Conservation (phyloP, 1,140 invertebrate species). For the Centruroides sculpturatus region DNA sequence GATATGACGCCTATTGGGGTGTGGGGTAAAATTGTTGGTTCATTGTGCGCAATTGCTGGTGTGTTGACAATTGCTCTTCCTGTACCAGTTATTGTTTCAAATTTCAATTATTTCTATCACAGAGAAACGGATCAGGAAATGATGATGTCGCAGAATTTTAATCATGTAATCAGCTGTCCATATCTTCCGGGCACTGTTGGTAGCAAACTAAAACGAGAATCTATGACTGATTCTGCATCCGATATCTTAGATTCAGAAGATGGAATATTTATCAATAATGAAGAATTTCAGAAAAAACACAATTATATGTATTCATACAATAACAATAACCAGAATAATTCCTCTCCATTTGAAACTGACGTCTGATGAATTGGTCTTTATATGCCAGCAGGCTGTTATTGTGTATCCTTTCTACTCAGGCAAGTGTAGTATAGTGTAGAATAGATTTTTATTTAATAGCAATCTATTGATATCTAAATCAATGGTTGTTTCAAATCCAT, state of each 20-base stretch:
- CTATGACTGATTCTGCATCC: conserved; percentile 9
- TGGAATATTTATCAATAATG: too few relatives aligned
- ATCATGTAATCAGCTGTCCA: conserved; percentile 89
- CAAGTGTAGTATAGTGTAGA: too few relatives aligned
- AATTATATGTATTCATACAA: too few relatives aligned
- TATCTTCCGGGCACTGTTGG: conserved; percentile 83
- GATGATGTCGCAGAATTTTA: conserved; percentile 95
- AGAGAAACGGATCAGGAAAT: conserved; percentile 96
- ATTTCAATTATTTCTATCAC: conserved; percentile 99
- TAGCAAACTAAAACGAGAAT: conserved; percentile 8
- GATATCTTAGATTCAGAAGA: conserved; percentile 12
- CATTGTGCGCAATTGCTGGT: conserved; percentile 96
- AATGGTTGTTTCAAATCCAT: too few relatives aligned
- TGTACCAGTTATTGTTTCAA: conserved; percentile 88
- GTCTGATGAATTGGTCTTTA: too few relatives aligned
- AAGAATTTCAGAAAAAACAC: too few relatives aligned
- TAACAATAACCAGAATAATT: too few relatives aligned
- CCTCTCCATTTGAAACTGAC: too few relatives aligned
- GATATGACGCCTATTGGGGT: conserved; percentile 96
- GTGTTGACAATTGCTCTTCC: conserved; percentile 95
- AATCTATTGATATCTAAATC: too few relatives aligned
- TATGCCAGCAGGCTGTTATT: too few relatives aligned
- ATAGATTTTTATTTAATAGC: too few relatives aligned
- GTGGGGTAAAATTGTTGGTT: conserved; percentile 97
- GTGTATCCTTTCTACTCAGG: too few relatives aligned